phyloP scores from a whole-genome alignment of 2,113 vertebrate species.

The Genyomyrus donnyi region DNA sequence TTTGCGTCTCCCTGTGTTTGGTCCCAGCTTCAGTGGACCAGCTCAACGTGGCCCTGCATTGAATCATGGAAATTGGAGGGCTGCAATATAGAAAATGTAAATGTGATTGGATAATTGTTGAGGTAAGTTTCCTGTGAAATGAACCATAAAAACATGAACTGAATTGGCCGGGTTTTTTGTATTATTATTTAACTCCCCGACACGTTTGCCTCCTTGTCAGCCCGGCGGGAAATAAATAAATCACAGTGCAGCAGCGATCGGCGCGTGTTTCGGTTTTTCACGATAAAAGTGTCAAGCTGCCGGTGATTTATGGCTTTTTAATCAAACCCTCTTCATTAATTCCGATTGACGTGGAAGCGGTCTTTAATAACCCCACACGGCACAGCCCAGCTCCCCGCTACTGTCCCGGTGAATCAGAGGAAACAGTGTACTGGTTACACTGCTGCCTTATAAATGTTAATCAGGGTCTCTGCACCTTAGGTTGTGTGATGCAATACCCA shows the following conservation, averaged over 20 bases:
- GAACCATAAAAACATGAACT: not conserved
- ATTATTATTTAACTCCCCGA: not conserved
- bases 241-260: not conserved
- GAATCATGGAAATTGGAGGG: not conserved
- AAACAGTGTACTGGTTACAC: too few species aligned
- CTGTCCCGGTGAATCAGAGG: not conserved
- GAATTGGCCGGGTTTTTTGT: not conserved
- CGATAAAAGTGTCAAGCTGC: not conserved
- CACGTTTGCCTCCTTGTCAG: not conserved
- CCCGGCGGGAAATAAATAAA: not conserved
- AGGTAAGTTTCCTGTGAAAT: not conserved
- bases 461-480: not conserved
- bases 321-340: constrained; percentile 17
- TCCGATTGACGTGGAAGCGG: not conserved
- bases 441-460: not conserved
- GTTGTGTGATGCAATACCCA: not conserved
- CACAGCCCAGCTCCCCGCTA: not conserved
- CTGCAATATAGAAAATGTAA: not conserved
- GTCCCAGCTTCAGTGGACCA: not conserved
- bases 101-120: not conserved
- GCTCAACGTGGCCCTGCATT: not conserved
- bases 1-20: not conserved
- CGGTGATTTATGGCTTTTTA: not conserved
- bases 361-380: not conserved
- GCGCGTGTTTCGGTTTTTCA: not conserved